A percentile compares a stretch with the other conserved stretches of the same genome.
phyloP scores from a whole-genome alignment of 2,888 invertebrate species.

The Empis stercorea region DNA sequence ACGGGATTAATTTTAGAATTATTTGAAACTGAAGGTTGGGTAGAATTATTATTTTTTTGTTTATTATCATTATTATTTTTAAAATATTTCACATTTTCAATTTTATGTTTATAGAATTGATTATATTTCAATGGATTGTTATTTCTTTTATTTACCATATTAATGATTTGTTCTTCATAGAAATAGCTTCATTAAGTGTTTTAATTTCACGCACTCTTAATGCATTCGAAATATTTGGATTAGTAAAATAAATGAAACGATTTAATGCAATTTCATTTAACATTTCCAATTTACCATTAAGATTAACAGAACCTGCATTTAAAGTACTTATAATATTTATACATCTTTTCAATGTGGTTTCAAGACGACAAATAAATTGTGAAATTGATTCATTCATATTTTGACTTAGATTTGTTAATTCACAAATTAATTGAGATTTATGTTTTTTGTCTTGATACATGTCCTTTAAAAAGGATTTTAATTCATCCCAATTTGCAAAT shows the following conservation, averaged over 20 bases:
- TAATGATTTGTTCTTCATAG: no score
- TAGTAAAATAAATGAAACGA: neutral
- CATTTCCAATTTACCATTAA: neutral
- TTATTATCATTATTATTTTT: no score
- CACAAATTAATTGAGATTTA: neutral
- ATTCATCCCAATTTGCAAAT: neutral
- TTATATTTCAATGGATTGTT: no score
- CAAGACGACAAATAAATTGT: neutral
- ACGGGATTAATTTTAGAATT: no score
- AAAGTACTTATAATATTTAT: neutral
- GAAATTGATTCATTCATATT: neutral
- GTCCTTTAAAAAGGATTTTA: neutral
- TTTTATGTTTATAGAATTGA: no score
- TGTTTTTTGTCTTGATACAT: neutral
- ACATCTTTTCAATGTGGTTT: neutral
- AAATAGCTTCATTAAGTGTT: neutral
- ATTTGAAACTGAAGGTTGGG: no score
- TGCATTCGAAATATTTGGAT: neutral
- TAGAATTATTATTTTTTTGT: no score
- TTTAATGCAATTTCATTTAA: neutral
- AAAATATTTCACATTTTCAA: no score
- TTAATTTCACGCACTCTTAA: neutral
- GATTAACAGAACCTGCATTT: no score
- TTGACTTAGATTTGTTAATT: neutral
- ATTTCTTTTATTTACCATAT: no score